These are phyloP conservation scores for Macropodus opercularis DNA, from an alignment of 2,797 vertebrate genomes.

Conservation along the genomic window DNA sequence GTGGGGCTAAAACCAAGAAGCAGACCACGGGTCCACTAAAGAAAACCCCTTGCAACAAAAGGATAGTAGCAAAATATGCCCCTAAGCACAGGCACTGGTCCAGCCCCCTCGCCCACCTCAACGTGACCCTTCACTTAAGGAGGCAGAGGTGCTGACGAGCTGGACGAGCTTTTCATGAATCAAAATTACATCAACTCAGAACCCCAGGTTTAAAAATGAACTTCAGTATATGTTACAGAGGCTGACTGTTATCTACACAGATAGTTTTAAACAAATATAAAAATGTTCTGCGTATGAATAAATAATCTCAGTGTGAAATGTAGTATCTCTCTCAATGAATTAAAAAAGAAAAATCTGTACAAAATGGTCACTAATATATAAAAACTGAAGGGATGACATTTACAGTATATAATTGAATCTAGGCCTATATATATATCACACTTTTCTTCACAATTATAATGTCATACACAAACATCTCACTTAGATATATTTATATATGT, in stretches of 20 bases:
- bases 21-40: conserved; percentile 32
- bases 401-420: conserved; percentile 78
- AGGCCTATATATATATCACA: conserved; percentile 79
- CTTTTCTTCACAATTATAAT: conserved; percentile 78
- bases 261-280: conserved; percentile 85
- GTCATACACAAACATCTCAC: conserved; percentile 81
- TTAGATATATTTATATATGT: conserved; percentile 79
- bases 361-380: conserved; percentile 83
- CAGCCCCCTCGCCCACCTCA: conserved; percentile 46
- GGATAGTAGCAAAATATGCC: conserved; percentile 64
- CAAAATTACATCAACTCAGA: conserved; percentile 55
- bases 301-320: conserved; percentile 83
- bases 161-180: conserved; percentile 50
- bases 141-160: conserved; percentile 56
- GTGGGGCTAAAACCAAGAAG: conserved; percentile 20
- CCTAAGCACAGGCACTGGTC: conserved; percentile 65
- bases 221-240: conserved; percentile 80
- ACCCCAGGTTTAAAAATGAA: conserved; percentile 71
- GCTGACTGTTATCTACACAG: conserved; percentile 77
- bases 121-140: conserved; percentile 42
- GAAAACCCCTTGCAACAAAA: conserved; percentile 28
- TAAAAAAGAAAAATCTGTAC: conserved; percentile 82
- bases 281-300: conserved; percentile 83
- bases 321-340: conserved; percentile 72
- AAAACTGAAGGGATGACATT: conserved; percentile 81